Conservation (phyloP, 2,797 vertebrate species). For the Kryptolebias ocellatus region DNA sequence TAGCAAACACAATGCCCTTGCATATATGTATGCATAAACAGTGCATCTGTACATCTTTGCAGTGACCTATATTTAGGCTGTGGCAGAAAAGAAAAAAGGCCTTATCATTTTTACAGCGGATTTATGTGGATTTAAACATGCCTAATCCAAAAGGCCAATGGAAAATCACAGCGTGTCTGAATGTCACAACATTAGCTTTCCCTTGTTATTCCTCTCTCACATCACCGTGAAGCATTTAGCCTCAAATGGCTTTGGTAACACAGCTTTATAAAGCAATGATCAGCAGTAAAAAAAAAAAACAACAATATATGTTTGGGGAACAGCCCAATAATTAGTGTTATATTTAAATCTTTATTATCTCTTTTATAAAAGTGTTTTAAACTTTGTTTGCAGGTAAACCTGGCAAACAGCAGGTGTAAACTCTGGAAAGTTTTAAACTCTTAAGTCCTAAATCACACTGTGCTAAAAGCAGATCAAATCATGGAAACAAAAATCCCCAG, state of each 20-base stretch:
- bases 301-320: neutral
- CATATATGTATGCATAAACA: slow-evolving; percentile 19
- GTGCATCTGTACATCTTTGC: slow-evolving; percentile 38
- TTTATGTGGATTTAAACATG: slow-evolving; percentile 65
- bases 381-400: too few relatives aligned
- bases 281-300: too few relatives aligned
- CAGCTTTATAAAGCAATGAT: slow-evolving; percentile 18
- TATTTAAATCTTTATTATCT: neutral
- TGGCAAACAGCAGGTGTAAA: neutral
- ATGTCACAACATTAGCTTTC: slow-evolving; percentile 30
- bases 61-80: slow-evolving; percentile 62
- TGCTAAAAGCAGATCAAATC: neutral
- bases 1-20: slow-evolving; percentile 33
- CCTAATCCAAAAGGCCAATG: slow-evolving; percentile 60
- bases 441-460: neutral
- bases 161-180: slow-evolving; percentile 46
- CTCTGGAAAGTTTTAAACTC: neutral
- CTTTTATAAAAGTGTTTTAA: neutral
- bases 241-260: slow-evolving; percentile 14
- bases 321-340: too few relatives aligned
- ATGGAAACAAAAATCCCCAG: neutral
- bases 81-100: slow-evolving; percentile 25
- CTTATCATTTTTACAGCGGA: slow-evolving; percentile 51
- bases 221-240: neutral
- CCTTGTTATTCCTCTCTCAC: slow-evolving; percentile 16